phyloP scores from a whole-genome alignment of 1,140 invertebrate genomes.

The Bemisia tabaci region DNA sequence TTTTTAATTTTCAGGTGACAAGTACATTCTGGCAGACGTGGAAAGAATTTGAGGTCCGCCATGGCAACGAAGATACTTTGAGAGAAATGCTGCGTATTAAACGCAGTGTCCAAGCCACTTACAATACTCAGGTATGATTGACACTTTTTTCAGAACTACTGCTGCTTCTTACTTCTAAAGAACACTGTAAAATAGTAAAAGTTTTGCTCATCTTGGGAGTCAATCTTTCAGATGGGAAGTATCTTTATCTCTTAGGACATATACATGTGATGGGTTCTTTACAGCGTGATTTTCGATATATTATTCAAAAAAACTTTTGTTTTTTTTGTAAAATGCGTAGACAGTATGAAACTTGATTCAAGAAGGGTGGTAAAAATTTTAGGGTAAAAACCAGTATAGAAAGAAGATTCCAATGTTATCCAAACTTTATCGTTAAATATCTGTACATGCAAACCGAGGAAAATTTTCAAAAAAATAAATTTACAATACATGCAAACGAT shows the following conservation, averaged over 20 bases:
- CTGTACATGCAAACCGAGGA: no score
- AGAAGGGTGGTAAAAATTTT: no score
- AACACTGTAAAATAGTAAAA: constrained; percentile 1
- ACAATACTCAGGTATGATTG: constrained; percentile 82
- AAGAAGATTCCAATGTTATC: no score
- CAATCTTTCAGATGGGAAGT: background rate
- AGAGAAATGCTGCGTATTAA: constrained; percentile 98
- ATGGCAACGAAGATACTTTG: constrained; percentile 99
- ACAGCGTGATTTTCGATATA: background rate
- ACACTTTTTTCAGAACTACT: constrained; percentile 6
- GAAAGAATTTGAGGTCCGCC: constrained; percentile 98
- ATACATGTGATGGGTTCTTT: background rate
- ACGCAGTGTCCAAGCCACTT: constrained; percentile 90
- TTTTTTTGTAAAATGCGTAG: background rate
- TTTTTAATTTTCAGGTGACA: constrained; percentile 47
- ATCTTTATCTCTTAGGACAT: background rate
- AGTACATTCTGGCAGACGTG: constrained; percentile 94
- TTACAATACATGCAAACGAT: no score
- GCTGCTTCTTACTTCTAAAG: background rate
- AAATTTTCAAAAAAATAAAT: no score
- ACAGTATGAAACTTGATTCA: no score
- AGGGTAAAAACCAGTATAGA: no score
- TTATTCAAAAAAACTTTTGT: background rate
- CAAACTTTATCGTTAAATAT: no score
- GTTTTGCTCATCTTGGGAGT: constrained; percentile 4